These are phyloP conservation scores for Microvelia longipes DNA, from an alignment of 1,140 invertebrate genomes.

Conservation along the genomic window DNA sequence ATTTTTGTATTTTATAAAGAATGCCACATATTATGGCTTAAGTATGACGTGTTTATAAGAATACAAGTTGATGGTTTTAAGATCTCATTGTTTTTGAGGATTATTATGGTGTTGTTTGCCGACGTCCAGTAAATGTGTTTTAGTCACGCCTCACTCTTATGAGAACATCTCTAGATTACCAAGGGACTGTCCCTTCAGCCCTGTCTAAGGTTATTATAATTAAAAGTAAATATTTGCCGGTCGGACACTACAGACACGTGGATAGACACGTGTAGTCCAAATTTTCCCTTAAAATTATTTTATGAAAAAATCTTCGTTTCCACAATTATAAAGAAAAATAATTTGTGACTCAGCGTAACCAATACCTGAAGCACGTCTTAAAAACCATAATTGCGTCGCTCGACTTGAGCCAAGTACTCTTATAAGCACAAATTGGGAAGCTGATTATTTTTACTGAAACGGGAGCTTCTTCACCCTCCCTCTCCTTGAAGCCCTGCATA, in stretches of 20 bases:
- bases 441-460: background rate
- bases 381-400: background rate
- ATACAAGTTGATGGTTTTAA: too few species aligned
- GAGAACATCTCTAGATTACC: background rate
- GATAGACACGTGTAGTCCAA: background rate
- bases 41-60: too few species aligned
- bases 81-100: too few species aligned
- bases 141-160: background rate
- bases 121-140: too few species aligned
- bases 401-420: background rate
- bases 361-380: background rate
- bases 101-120: too few species aligned
- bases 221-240: background rate
- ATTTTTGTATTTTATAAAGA: too few species aligned
- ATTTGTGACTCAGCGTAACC: background rate
- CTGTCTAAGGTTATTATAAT: background rate
- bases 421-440: constrained; percentile 4
- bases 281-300: background rate
- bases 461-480: background rate
- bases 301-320: background rate
- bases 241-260: background rate
- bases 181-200: background rate
- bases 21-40: too few species aligned
- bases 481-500: background rate
- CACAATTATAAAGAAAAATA: background rate